phyloP scores from a whole-genome alignment of 2,888 invertebrate species.

The Acrobasis repandana region DNA sequence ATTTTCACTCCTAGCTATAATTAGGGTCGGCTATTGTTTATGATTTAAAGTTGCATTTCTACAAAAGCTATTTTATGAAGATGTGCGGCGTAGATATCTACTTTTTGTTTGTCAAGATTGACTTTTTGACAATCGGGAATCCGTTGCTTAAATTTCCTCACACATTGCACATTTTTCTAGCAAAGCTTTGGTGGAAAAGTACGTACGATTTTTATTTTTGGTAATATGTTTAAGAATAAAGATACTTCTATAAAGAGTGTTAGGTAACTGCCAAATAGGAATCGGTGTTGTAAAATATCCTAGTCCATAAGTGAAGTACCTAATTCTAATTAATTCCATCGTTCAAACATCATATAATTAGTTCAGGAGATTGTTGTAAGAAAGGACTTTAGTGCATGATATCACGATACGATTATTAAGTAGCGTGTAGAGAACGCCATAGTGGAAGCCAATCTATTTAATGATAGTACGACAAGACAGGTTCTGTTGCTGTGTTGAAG shows the following conservation, averaged over 20 bases:
- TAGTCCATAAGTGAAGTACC: slow-evolving; percentile 64
- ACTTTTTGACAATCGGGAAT: not conserved
- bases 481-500: slow-evolving; percentile 6
- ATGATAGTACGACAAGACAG: slow-evolving; percentile 1
- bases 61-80: not conserved
- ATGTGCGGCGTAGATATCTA: not conserved
- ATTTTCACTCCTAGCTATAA: no score
- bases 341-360: slow-evolving; percentile 53
- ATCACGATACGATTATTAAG: slow-evolving; percentile 57
- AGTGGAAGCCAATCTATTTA: slow-evolving; percentile 26
- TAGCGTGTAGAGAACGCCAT: slow-evolving; percentile 42
- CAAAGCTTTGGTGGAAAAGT: not conserved
- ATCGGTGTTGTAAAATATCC: slow-evolving; percentile 74
- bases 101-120: not conserved
- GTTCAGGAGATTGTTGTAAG: slow-evolving; percentile 44
- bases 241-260: slow-evolving; percentile 56
- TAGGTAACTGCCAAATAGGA: slow-evolving; percentile 80
- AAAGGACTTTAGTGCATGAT: slow-evolving; percentile 57
- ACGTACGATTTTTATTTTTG: slow-evolving; percentile 27
- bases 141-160: not conserved
- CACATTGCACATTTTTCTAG: not conserved
- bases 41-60: no score
- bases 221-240: slow-evolving; percentile 40
- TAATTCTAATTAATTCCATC: slow-evolving; percentile 47
- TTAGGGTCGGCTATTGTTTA: no score